Evolutionary conservation across 2,888 invertebrate genomes (phyloP).

Genomic region (Tachina grossa): DNA sequence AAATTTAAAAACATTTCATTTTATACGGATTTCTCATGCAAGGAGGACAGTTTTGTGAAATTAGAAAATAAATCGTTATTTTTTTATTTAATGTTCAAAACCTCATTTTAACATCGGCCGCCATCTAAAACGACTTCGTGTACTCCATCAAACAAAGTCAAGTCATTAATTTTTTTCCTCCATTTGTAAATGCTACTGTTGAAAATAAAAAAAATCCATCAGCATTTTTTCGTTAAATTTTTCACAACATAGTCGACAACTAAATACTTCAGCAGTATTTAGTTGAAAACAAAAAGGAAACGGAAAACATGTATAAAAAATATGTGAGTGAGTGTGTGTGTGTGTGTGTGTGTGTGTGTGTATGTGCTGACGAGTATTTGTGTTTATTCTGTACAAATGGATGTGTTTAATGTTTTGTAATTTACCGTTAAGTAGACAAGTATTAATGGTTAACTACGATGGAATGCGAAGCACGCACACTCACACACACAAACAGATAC

Average conservation of each 20-base stretch:
- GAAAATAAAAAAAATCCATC: constrained; percentile 55
- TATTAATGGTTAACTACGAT: constrained; percentile 81
- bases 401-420: constrained; percentile 81
- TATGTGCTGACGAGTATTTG: constrained; percentile 69
- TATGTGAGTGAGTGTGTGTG: constrained; percentile 59
- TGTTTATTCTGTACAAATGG: constrained; percentile 62
- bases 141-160: constrained; percentile 55
- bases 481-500: constrained; percentile 2
- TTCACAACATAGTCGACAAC: constrained; percentile 68
- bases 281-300: constrained; percentile 30
- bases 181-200: constrained; percentile 55
- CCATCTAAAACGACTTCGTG: constrained; percentile 1
- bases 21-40: background rate
- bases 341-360: constrained; percentile 70
- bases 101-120: constrained; percentile 17
- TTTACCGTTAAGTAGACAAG: constrained; percentile 82
- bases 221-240: constrained; percentile 48
- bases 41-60: background rate
- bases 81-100: constrained; percentile 49
- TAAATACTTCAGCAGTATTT: constrained; percentile 69
- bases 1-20: background rate
- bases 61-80: constrained; percentile 8
- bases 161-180: constrained; percentile 63
- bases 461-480: constrained; percentile 78
- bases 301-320: constrained; percentile 3